Evolutionary conservation across 2,797 vertebrate species (phyloP), one percentile per base, ranked within the genome.

Genomic region (Staurois parvus): DNA sequence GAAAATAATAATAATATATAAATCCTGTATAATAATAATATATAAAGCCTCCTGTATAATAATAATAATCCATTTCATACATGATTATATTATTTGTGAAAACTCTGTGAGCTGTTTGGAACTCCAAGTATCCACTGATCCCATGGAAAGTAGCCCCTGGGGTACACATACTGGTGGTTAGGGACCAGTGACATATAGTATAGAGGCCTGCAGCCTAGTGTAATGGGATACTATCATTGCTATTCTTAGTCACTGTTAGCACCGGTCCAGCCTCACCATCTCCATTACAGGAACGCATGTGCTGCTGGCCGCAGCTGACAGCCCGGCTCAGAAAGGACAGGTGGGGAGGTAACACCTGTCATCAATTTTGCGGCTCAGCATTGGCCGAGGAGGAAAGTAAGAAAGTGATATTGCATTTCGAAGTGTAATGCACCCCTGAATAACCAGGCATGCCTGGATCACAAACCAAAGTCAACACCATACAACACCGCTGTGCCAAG

Each of bases 201-300:
- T 29, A 32, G 9, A 40, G 73, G 19, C 29, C 32, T 32, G 28
- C 32, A n/a, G 37, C 42, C 26, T 37, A 42, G 21, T 83, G 85
- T 74, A 87, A 87, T 59, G 62, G 62, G 81, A 87, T 83, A 83
- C 45, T 21, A 15, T 7, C 1, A 10, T n/a, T 26, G 26, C 76
- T 87, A 87, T 87, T 87, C 76, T 87, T 87, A 83, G 80, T 19
- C 26, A 42, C 81, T 83, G 85, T 79, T 76, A 80, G 62, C 77
- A 68, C 40, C 40, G 64, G 42, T 66, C 32, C 77, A 64, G 74
- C 80, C n/a, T 56, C 59, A 79, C 81, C 69, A 59, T 82, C 69
- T 42, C 26, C 30, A n/a, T 74, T 73, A 83, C 42, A 26, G 72
- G 26, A 77, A 83, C 81, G 73, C 29, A 72, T 79, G 85, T 72